A percentile compares a stretch with the other conserved stretches of the same genome.
These are phyloP conservation scores for Diploscapter pachys DNA, from an alignment of 1,140 invertebrate genomes.

Conservation along the genomic window DNA sequence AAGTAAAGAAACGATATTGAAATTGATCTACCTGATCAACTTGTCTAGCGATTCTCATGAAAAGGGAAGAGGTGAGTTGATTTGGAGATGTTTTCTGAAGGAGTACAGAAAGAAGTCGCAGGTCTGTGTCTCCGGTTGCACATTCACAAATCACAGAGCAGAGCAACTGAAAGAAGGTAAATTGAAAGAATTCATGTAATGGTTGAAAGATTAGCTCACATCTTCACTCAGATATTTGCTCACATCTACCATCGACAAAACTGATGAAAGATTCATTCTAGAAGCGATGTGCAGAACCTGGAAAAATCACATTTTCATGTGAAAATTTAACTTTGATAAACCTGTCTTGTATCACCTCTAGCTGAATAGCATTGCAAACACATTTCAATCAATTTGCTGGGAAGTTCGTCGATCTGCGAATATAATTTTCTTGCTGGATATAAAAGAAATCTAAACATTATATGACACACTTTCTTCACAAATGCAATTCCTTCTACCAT, in stretches of 20 bases:
- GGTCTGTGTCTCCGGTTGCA: conserved; percentile 20
- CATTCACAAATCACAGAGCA: conserved; percentile 26
- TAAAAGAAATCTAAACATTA: neutral
- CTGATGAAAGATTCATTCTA: conserved; percentile 15
- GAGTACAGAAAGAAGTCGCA: conserved; percentile 34
- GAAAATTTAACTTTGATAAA: neutral
- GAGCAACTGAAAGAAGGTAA: conserved; percentile 8
- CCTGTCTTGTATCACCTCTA: conserved; percentile 20
- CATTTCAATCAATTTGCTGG: conserved; percentile 15
- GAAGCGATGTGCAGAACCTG: conserved; percentile 22
- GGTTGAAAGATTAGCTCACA: too few relatives aligned
- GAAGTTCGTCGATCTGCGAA: neutral
- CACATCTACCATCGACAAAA: conserved; percentile 9
- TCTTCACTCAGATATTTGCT: conserved; percentile 16
- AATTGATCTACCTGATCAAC: conserved; percentile 14
- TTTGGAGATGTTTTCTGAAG: conserved; percentile 17
- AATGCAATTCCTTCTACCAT: too few relatives aligned
- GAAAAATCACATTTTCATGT: neutral
- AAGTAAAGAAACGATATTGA: neutral
- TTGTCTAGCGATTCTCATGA: conserved; percentile 29
- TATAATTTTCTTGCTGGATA: neutral
- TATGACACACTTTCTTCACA: too few relatives aligned
- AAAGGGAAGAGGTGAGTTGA: conserved; percentile 24
- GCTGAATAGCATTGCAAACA: conserved; percentile 30
- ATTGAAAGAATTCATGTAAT: too few relatives aligned